A percentile compares a stretch with the other conserved stretches of the same genome.
These are phyloP conservation scores for Ceratoteleas bidentatus DNA, from an alignment of 1,140 invertebrate genomes.

Conservation along the genomic window DNA sequence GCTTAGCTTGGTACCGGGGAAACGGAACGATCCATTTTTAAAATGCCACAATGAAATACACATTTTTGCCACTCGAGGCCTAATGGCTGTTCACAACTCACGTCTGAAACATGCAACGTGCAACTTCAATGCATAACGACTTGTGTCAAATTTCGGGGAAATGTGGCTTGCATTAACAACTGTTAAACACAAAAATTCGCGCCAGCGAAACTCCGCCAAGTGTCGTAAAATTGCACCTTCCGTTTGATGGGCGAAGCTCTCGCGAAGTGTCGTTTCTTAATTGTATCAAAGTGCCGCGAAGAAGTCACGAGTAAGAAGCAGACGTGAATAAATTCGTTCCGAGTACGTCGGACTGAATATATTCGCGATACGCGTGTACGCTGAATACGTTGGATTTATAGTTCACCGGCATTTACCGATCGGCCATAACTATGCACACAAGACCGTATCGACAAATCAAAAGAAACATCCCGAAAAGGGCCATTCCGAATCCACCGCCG, in stretches of 20 bases:
- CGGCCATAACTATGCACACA: constrained; percentile 47
- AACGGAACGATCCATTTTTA: constrained; percentile 24
- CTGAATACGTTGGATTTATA: constrained; percentile 63
- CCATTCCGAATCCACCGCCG: constrained; percentile 36
- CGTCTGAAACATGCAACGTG: constrained; percentile 60
- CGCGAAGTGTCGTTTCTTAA: no score
- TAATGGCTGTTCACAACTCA: constrained; percentile 64
- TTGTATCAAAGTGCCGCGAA: background rate
- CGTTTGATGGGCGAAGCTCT: constrained; percentile 2
- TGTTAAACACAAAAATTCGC: background rate
- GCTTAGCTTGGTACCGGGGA: no score
- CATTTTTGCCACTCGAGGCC: constrained; percentile 32
- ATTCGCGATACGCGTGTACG: constrained; percentile 52
- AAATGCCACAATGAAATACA: constrained; percentile 32
- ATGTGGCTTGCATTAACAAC: constrained; percentile 36
- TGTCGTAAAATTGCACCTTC: background rate
- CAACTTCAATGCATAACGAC: constrained; percentile 55
- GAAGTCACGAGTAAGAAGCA: constrained; percentile 42
- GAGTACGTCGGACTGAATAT: constrained; percentile 28
- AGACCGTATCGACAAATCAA: constrained; percentile 58
- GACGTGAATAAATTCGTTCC: background rate
- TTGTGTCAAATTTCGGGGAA: constrained; percentile 55
- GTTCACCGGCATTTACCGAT: constrained; percentile 52
- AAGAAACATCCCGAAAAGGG: constrained; percentile 28
- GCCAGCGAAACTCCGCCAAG: no score